phyloP scores from a whole-genome alignment of 2,888 invertebrate species.

The Synanthedon formicaeformis region DNA sequence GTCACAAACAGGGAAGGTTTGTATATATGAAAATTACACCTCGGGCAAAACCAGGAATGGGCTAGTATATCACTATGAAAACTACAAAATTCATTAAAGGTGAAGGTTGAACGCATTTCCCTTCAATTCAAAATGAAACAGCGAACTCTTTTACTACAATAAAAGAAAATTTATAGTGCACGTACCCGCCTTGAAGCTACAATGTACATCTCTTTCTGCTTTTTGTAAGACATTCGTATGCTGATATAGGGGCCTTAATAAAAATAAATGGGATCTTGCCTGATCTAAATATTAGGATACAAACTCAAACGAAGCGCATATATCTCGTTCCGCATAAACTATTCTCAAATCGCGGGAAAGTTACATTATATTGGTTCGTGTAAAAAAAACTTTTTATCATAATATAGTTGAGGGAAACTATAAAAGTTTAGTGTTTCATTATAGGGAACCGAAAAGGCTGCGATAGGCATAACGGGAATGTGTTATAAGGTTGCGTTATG shows the following conservation, averaged over 20 bases:
- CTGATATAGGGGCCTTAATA: conserved; percentile 49
- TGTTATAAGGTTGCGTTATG: not conserved
- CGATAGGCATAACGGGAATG: not conserved
- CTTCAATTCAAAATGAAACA: not conserved
- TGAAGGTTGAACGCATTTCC: not conserved
- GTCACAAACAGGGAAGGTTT: too few species aligned
- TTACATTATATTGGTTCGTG: conserved; percentile 4
- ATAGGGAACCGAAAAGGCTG: conserved; percentile 3
- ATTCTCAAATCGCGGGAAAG: conserved; percentile 1
- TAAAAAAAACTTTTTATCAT: not conserved
- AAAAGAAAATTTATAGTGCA: conserved; percentile 25
- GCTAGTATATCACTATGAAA: not conserved
- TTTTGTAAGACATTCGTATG: conserved; percentile 48
- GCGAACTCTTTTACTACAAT: conserved; percentile 12
- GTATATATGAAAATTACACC: too few species aligned
- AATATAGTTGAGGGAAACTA: not conserved
- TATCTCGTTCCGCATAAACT: conserved; percentile 17
- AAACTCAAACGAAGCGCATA: conserved; percentile 28
- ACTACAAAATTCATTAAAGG: not conserved
- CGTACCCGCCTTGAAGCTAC: conserved; percentile 18
- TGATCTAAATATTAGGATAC: conserved; percentile 54
- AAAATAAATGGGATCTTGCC: conserved; percentile 48
- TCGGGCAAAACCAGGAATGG: too few species aligned
- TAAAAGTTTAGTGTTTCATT: not conserved
- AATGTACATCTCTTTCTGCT: conserved; percentile 30